Percentiles rank a stretch among this genome's conserved stretches.
phyloP scores from a whole-genome alignment of 2,797 vertebrate species.

The Pelobates cultripes region DNA sequence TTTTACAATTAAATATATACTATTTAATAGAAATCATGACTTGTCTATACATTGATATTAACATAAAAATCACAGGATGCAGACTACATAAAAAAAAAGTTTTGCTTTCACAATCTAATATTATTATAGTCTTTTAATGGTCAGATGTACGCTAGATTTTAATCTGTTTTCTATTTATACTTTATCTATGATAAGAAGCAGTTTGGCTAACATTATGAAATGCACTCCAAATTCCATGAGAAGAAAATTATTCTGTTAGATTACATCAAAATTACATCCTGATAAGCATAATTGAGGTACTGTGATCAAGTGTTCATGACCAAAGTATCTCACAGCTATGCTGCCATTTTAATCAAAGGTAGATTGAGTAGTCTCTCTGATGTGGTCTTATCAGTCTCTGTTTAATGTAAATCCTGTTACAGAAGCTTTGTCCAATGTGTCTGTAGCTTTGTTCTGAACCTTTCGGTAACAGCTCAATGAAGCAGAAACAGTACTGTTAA shows the following conservation, averaged over 20 bases:
- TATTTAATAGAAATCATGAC: no score
- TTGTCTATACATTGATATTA: no score
- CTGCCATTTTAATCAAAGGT: slow-evolving; percentile 64
- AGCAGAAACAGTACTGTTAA: slow-evolving; percentile 76
- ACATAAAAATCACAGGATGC: not conserved
- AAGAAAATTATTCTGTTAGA: slow-evolving; percentile 59
- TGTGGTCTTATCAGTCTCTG: slow-evolving; percentile 73
- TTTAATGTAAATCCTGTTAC: slow-evolving; percentile 76
- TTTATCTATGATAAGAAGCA: slow-evolving; percentile 30
- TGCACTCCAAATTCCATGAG: slow-evolving; percentile 11
- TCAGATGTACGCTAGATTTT: not conserved
- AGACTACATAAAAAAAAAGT: not conserved
- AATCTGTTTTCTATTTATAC: slow-evolving; percentile 21
- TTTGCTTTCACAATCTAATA: not conserved
- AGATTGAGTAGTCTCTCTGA: slow-evolving; percentile 67
- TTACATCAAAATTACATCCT: slow-evolving; percentile 47
- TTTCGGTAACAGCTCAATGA: slow-evolving; percentile 78
- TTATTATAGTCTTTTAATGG: no score
- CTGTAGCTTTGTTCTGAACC: slow-evolving; percentile 79
- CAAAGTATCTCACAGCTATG: slow-evolving; percentile 56
- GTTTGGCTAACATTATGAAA: slow-evolving; percentile 51
- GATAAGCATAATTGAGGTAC: slow-evolving; percentile 61
- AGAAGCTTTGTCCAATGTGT: slow-evolving; percentile 75
- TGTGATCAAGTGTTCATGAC: slow-evolving; percentile 62
- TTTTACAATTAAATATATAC: no score